phyloP scores from a whole-genome alignment of 2,797 vertebrate species.

The Valencia hispanica region DNA sequence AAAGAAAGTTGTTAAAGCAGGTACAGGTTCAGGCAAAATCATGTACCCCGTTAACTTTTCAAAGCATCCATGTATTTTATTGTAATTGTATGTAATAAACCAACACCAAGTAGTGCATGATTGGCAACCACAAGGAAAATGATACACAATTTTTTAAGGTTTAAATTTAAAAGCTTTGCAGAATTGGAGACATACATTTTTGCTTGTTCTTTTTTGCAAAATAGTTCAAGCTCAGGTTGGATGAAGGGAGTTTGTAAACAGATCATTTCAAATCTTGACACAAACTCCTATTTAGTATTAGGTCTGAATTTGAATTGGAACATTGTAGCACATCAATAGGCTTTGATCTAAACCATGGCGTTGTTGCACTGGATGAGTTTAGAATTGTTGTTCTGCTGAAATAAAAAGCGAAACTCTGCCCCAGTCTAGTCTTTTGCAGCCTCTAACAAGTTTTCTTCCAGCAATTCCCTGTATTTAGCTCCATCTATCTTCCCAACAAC shows the following conservation, averaged over 20 bases:
- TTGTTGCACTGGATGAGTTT: neutral
- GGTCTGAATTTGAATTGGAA: neutral
- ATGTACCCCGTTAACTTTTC: neutral
- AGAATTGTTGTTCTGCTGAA: neutral
- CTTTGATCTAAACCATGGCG: neutral
- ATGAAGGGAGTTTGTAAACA: neutral
- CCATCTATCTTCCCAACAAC: neutral
- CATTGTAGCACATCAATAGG: neutral
- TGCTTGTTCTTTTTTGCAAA: too few relatives aligned
- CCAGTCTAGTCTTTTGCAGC: neutral
- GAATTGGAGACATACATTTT: too few relatives aligned
- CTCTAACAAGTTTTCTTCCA: neutral
- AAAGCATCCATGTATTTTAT: neutral
- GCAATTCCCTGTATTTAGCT: neutral
- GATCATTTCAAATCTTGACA: neutral
- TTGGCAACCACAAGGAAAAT: neutral
- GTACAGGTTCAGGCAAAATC: neutral
- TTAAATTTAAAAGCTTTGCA: neutral
- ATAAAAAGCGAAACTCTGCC: neutral
- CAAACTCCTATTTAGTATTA: neutral
- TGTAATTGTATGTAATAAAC: neutral
- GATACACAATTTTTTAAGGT: neutral
- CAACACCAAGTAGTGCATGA: neutral
- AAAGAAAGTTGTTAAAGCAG: slow-evolving; percentile 5
- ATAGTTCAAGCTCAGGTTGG: too few relatives aligned